phyloP scores from a whole-genome alignment of 2,797 vertebrate species.

The Galago senegalensis region DNA sequence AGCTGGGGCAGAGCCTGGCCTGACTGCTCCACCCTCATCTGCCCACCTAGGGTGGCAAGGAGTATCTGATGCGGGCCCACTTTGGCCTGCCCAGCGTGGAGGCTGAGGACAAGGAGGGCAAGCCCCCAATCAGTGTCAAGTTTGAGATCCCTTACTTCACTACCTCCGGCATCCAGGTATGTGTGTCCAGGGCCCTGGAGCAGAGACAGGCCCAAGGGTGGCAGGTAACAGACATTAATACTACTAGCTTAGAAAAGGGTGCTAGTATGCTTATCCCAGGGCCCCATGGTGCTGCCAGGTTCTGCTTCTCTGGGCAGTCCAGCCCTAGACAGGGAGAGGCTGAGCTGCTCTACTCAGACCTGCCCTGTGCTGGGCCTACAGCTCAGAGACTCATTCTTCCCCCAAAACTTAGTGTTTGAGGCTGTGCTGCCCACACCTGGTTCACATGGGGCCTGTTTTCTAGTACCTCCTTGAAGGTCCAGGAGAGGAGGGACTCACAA shows the following conservation, averaged over 20 bases:
- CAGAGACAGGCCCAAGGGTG: not conserved
- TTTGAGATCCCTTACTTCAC: constrained; percentile 99
- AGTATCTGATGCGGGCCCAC: constrained; percentile 99
- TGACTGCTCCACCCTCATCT: not conserved
- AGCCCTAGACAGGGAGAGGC: not conserved
- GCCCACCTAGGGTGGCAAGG: constrained; percentile 95
- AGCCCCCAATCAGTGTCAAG: constrained; percentile 98
- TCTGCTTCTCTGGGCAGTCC: not conserved
- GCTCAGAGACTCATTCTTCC: not conserved
- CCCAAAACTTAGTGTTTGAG: not conserved
- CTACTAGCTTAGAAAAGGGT: not conserved
- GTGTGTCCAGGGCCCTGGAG: fast-evolving
- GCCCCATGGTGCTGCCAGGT: fast-evolving
- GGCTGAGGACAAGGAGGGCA: constrained; percentile 99
- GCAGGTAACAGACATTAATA: not conserved
- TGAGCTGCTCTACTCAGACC: fast-evolving
- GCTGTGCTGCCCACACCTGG: not conserved
- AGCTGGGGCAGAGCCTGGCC: not conserved
- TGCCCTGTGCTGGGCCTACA: not conserved
- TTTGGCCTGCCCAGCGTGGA: constrained; percentile 98
- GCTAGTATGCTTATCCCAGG: fast-evolving
- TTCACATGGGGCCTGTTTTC: not conserved
- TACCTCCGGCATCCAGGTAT: constrained; percentile 99
- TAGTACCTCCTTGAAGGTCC: not conserved
- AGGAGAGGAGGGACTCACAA: not conserved